These are phyloP conservation scores for Dexiosoma caninum DNA, from an alignment of 2,888 invertebrate species.

Conservation along the genomic window DNA sequence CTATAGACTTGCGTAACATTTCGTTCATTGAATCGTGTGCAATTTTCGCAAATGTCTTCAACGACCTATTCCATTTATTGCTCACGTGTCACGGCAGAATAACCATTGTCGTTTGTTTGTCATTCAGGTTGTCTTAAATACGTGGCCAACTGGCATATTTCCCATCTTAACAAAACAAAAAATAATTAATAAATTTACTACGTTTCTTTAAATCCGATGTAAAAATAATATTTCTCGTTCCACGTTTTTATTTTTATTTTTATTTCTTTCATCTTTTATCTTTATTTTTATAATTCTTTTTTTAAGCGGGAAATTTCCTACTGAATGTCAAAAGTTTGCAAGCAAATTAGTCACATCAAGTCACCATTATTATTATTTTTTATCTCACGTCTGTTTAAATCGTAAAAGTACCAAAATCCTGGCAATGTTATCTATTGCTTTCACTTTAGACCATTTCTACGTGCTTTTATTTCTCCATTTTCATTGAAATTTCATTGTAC, in stretches of 20 bases:
- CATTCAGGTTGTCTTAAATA: too few relatives aligned
- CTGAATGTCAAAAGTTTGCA: not conserved
- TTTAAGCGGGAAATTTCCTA: not conserved
- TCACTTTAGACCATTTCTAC: not conserved
- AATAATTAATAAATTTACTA: too few relatives aligned
- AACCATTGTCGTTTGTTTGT: too few relatives aligned
- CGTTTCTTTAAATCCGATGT: too few relatives aligned
- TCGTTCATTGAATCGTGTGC: too few relatives aligned
- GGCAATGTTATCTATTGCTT: not conserved
- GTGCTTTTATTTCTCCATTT: not conserved
- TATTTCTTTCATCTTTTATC: not conserved
- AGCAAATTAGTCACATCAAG: not conserved
- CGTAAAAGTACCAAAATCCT: not conserved
- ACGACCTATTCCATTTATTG: too few relatives aligned
- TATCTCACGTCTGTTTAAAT: not conserved
- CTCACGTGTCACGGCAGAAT: too few relatives aligned
- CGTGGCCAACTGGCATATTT: too few relatives aligned
- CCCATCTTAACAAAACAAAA: too few relatives aligned
- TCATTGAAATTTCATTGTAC: conserved; percentile 2
- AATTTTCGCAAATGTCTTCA: too few relatives aligned
- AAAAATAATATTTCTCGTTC: too few relatives aligned
- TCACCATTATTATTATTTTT: not conserved
- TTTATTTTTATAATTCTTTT: not conserved
- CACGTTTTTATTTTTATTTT: not conserved
- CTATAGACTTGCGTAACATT: too few relatives aligned